Base-by-base conservation (phyloP, 2,888 invertebrate genomes). In the Dione juno region DNA sequence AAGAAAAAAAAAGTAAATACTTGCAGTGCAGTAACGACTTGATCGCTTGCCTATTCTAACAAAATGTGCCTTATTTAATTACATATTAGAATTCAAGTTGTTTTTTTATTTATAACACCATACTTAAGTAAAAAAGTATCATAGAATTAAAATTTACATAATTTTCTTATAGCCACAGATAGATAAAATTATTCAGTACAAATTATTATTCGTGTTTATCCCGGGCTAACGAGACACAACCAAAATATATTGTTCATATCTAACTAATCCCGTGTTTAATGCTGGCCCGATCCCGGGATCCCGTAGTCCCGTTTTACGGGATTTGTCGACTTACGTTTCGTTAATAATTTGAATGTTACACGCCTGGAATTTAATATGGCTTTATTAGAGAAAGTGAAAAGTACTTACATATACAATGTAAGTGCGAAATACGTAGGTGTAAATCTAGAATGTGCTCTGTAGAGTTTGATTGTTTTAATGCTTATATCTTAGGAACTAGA, bases 191-290 rank as follows among this genome's bases (percentile, higher is more conserved):
- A 50, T 53, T 40, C 45, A 13, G 66, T 63, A 59, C 72, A 72
- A 72, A 72, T 72, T 70, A 70, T 48, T 65, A 71, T 64, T 58
- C 67, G 64, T 53, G 53, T 63, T 73, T 54, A 72, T 70, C 70
- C 73, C 71, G 53, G 61, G 58, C 53, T 66, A 69, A 70, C 66
- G 67, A 67, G 71, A 66, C 68, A 63, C 50, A 66, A 70, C 69
- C 66, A 69, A 73, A 64, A 69, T 69, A 71, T 69, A 73, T 71
- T 68, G 69, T 64, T 68, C 71, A 70, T 75, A 71, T 70, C 63
- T 68, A 66, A n/a, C 48, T 75, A 75, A 75, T 71, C 71, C 67
- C 66, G 41, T 45, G 71, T 73, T 70, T 73, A 75, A 75, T 71
- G 71, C 66, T 37, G 69, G 14, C 58, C 66, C 67, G 45, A 71